phyloP scores from a whole-genome alignment of 1,140 invertebrate species.

The Aethina tumida region DNA sequence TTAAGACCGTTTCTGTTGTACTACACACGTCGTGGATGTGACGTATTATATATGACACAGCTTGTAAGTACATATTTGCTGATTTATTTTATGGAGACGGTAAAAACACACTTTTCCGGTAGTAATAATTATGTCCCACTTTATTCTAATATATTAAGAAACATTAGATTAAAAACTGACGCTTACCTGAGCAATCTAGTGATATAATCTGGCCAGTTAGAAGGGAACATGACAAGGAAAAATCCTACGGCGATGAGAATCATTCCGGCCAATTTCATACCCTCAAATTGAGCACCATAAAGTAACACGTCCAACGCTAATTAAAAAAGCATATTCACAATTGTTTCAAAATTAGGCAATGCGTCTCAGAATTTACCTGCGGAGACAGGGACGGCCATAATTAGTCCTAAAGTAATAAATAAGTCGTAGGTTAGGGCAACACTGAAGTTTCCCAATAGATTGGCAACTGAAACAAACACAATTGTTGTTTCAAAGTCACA shows the following conservation, averaged over 20 bases:
- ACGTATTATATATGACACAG: no score
- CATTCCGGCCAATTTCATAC: slow-evolving; percentile 90
- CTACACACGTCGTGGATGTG: no score
- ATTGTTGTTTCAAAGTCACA: not conserved
- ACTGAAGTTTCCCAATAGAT: slow-evolving; percentile 84
- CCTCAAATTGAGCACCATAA: slow-evolving; percentile 76
- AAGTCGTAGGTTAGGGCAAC: slow-evolving; percentile 84
- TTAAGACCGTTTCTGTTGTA: no score
- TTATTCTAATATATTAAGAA: no score
- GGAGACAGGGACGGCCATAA: slow-evolving; percentile 84
- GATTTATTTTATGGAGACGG: no score
- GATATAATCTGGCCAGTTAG: slow-evolving; percentile 92
- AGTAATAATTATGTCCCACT: no score
- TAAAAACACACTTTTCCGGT: no score
- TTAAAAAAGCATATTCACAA: slow-evolving; percentile 11
- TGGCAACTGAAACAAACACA: slow-evolving; percentile 62
- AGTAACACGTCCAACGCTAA: slow-evolving; percentile 72
- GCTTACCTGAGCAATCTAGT: slow-evolving; percentile 76
- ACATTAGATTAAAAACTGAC: slow-evolving; percentile 6
- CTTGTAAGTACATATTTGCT: no score
- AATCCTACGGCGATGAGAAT: slow-evolving; percentile 84
- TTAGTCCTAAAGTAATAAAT: slow-evolving; percentile 84
- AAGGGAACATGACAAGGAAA: slow-evolving; percentile 87
- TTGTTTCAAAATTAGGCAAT: not conserved
- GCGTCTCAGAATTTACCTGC: slow-evolving; percentile 54